A percentile compares a stretch with the other conserved stretches of the same genome.
These are phyloP conservation scores for Tethea ocularis DNA, from an alignment of 2,888 invertebrate genomes.

Conservation along the genomic window DNA sequence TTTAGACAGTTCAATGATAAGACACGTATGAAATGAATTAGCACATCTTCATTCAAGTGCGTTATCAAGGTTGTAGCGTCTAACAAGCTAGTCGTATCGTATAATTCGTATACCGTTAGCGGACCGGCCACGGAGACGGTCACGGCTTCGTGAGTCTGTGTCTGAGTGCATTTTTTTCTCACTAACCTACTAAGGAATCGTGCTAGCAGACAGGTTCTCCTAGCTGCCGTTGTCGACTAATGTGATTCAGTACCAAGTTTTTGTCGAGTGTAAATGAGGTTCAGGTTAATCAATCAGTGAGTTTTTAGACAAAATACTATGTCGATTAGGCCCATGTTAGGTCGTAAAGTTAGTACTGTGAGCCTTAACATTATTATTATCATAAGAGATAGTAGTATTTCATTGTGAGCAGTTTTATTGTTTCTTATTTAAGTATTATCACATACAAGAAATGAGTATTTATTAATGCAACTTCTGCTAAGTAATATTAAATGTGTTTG, in stretches of 20 bases:
- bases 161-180: constrained; percentile 47
- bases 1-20: neutral
- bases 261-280: neutral
- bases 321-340: neutral
- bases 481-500: neutral
- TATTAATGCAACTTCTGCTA: too few species aligned
- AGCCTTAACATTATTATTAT: neutral
- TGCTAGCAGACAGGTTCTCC: constrained; percentile 50
- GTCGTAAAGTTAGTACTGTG: neutral
- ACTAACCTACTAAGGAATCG: constrained; percentile 63
- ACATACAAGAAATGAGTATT: too few species aligned
- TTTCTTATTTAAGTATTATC: too few species aligned
- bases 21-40: constrained; percentile 19
- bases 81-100: constrained; percentile 39
- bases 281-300: neutral
- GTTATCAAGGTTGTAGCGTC: constrained; percentile 42
- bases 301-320: neutral
- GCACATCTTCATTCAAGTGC: constrained; percentile 28
- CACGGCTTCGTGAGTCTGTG: constrained; percentile 39
- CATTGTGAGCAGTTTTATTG: too few species aligned
- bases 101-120: constrained; percentile 55
- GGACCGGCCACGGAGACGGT: constrained; percentile 49
- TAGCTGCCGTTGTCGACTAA: constrained; percentile 16
- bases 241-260: neutral
- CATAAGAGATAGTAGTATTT: too few species aligned